Evolutionary conservation across 1,140 invertebrate genomes (phyloP), one percentile per base, ranked within the genome.

Genomic region (Forficula auricularia): DNA sequence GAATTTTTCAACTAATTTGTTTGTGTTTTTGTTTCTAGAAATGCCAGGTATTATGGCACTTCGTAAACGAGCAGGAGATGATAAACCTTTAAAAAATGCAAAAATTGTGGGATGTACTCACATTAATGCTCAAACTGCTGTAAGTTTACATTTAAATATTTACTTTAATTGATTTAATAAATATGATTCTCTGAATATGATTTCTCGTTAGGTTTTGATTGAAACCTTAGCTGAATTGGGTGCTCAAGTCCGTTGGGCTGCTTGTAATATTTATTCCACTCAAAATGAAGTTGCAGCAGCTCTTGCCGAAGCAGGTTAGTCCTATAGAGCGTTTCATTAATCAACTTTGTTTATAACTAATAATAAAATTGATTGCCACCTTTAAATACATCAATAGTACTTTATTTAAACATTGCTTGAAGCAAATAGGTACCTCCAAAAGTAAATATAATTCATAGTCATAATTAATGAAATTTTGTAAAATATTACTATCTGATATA

Each of bases 211-310:
- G 71, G 72, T 75, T 9, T 64, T 98, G 30, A 88, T 97, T 42
- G 91, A 98, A 63, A 96, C 91, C 0, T 62, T 97, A 18, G 75
- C 78, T 2, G 79, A 86, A 40, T 65, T 96, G 10, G 92, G 91
- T 0, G 91, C 91, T 10, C 79, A 83, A 49, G 78, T 95, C 0
- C 59, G 91, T 57, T 96, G 91, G 91, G 79, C 89, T 0, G 89
- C 91, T 4, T 98, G 92, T 61, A 98, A 98, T 65, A 98, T 98
- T 51, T 97, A 95, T 63, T 97, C 91, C 31, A 97, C 92, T 4
- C 91, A 84, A 77, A 96, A 97, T 65, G 90, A 97, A 67, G 91
- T 96, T 1, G 90, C 89, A 3, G 89, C 92, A n/a, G 90, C 91
- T 1, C 59, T 98, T 43, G 91, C 91, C 1, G 82, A 95, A 62